Evolutionary conservation across 2,888 invertebrate species (phyloP), one percentile per base, ranked within the genome.

Genomic region (Augiades crinisus): DNA sequence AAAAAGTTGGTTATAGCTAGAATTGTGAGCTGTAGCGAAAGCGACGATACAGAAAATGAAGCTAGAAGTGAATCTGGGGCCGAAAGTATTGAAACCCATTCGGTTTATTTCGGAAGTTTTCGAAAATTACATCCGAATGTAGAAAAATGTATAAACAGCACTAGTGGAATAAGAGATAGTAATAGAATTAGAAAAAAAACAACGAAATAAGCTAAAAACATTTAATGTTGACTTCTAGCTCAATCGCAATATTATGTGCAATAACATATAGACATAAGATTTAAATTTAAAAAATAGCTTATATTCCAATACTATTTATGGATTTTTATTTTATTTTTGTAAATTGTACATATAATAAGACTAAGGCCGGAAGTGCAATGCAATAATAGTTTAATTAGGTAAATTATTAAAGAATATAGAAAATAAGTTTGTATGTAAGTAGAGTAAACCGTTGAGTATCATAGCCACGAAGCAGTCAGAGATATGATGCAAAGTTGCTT

Each of bases 21-120:
- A 67, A 88, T 83, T 62, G 75, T 90, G 63, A 91, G 92, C 81
- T 91, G 92, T 65, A 92, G 95, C 78, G 95, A 92, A 67, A 95
- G 95, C 56, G 95, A 95, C 56, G 95, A 95, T 70, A 94, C 94
- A n/a, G 91, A 93, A 56, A 94, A 93, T 27, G 95, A 95, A 70
- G 96, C 94, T 5, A 92, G 95, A 57, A 95, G 96, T 82, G 96
- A 96, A 82, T 96, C 96, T 16, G 96, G 96, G 0, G 96, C 95
- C 2, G 96, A 96, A 73, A 96, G 96, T 82, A 90, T 96, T 19
- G 96, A 95, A 68, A 96, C 96, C 0, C 95, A 96, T 81, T 96
- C 96, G 2, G 96, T 96, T 31, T 95, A 95, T 72, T 96, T 95
- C 66, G 95, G 94, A 40, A 94, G 93, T 73, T 93, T 93, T 67